Conservation (phyloP, 2,888 invertebrate genomes). For the Drosophila pseudotalamancana region DNA sequence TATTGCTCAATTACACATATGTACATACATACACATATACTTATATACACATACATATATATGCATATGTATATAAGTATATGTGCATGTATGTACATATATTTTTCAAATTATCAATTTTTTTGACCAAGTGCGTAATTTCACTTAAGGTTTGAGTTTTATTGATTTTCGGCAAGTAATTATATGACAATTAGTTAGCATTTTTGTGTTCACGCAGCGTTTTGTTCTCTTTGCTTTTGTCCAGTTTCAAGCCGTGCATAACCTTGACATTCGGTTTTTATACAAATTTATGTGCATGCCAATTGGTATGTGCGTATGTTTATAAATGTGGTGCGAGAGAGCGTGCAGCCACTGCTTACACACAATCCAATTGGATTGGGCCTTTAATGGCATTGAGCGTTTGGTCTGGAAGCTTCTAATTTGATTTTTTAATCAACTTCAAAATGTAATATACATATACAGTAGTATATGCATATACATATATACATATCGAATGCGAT, state of each 20-base stretch:
- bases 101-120: no score
- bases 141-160: slow-evolving; percentile 25
- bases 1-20: slow-evolving; percentile 53
- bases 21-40: slow-evolving; percentile 10
- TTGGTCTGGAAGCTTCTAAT: slow-evolving; percentile 49
- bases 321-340: background rate
- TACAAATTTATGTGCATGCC: slow-evolving; percentile 55
- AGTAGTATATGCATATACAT: background rate
- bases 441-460: background rate
- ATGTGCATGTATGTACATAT: background rate
- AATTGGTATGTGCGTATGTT: slow-evolving; percentile 11
- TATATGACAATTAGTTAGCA: slow-evolving; percentile 43
- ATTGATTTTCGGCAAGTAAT: slow-evolving; percentile 49
- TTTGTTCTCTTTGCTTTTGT: slow-evolving; percentile 15
- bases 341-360: slow-evolving; percentile 31
- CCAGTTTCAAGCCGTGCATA: slow-evolving; percentile 29
- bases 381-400: slow-evolving; percentile 25
- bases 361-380: slow-evolving; percentile 35
- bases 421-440: slow-evolving; percentile 36
- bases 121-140: slow-evolving; percentile 52
- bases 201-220: slow-evolving; percentile 16
- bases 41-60: background rate
- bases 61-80: background rate
- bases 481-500: slow-evolving; percentile 7
- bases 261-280: slow-evolving; percentile 70